Evolutionary conservation across 2,113 vertebrate genomes (phyloP), one percentile per base, ranked within the genome.

Genomic region (Sturnira hondurensis): DNA sequence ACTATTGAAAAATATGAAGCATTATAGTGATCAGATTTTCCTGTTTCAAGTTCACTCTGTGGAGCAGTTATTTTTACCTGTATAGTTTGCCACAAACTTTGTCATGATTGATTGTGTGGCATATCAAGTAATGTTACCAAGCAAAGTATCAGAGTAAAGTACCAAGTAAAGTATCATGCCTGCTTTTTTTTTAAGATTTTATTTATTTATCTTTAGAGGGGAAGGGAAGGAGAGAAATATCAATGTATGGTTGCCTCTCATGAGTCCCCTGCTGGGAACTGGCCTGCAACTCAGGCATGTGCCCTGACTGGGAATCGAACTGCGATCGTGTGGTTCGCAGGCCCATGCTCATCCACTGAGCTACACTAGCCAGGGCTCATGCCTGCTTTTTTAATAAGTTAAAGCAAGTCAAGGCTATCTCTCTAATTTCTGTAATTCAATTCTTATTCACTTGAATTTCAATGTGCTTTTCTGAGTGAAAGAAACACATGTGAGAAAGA

Each of bases 391-490:
- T 86, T 45, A 78, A 31, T 91, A 86, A 77, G 1, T 70, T 91
- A 86, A 86, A 81, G 36, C 41, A 65, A 86, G 41, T 86, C 65
- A 19, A 43, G 17, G 14, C 81, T 88, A 52, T 86, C 26, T 86
- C 70, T 45, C 11, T 92, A 63, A 85, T 92, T 92, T 86, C 19
- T 31, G 1, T 86, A 33, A 50, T 83, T 73, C 91, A 50, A 2
- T 91, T 87, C 71, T 61, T 28, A 90, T 73, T 96, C 41, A 54
- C 63, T 87, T 95, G 56, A 1, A 90, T 56, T 73, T 65, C 14
- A 94, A 14, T 70, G 78, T 77, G 45, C 26, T 86, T 89, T 94
- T 82, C 89, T 96, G 63, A 70, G 54, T 90, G 45, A 89, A 65
- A 96, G 67, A 80, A 82, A 92, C 28, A 58, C 10, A 67, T 22